phyloP scores from a whole-genome alignment of 2,888 invertebrate genomes.

The Ptilodon capucinus region DNA sequence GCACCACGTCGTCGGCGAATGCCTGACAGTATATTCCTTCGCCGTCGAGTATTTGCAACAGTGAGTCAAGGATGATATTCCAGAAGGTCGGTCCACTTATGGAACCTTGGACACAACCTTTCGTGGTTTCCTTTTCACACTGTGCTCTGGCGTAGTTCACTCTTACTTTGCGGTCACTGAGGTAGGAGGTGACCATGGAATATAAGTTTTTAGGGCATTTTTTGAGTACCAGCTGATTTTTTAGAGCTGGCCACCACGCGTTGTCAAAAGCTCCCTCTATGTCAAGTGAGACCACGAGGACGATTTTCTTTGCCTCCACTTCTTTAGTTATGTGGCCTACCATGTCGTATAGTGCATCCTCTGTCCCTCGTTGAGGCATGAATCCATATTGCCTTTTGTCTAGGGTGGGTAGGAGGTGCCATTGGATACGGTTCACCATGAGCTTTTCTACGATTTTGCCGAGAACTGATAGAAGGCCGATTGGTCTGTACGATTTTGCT shows the following conservation, averaged over 20 bases:
- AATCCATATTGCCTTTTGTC: no score
- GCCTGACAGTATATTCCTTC: neutral
- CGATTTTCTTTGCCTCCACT: neutral
- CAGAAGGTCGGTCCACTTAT: slow-evolving; percentile 13
- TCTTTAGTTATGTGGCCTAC: neutral
- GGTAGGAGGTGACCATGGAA: neutral
- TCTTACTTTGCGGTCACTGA: neutral
- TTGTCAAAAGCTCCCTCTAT: neutral
- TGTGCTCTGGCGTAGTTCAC: neutral
- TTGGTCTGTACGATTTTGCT: neutral
- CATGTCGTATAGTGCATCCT: neutral
- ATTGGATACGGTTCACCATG: neutral
- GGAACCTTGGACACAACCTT: slow-evolving; percentile 8
- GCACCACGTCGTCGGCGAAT: no score
- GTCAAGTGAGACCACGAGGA: neutral
- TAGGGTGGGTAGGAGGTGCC: neutral
- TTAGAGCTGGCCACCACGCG: neutral
- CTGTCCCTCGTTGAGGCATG: no score
- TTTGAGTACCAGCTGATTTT: neutral
- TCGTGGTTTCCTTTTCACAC: neutral
- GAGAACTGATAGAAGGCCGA: no score
- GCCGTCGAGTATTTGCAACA: neutral
- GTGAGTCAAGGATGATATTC: slow-evolving; percentile 14
- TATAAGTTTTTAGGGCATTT: neutral
- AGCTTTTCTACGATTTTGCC: no score